phyloP scores from a whole-genome alignment of 2,113 vertebrate species.

The Bungarus multicinctus region DNA sequence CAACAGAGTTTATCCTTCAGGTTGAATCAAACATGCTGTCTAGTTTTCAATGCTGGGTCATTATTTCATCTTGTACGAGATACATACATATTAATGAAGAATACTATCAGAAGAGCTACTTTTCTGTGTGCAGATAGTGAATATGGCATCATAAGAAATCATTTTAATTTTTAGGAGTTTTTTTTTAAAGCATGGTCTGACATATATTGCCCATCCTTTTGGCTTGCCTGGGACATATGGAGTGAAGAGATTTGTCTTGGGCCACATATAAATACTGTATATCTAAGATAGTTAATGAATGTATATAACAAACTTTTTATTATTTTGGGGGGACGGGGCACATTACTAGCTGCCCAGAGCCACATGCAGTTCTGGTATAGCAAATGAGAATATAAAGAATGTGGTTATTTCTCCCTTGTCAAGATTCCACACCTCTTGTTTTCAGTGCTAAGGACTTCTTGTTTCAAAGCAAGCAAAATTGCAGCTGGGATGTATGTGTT shows the following conservation, averaged over 20 bases:
- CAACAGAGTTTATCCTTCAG: neutral
- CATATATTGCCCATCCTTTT: neutral
- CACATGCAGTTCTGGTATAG: neutral
- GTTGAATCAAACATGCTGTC: neutral
- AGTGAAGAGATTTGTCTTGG: neutral
- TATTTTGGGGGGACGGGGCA: neutral
- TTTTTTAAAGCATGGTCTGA: neutral
- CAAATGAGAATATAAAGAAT: neutral
- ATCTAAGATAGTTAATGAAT: neutral
- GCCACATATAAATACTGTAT: neutral
- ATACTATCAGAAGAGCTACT: neutral
- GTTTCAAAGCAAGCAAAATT: slow-evolving; percentile 7
- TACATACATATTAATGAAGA: neutral
- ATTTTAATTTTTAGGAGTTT: neutral
- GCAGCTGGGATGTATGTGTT: neutral
- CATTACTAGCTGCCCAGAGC: neutral
- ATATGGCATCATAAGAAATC: neutral
- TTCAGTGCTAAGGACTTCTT: neutral
- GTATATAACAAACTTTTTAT: neutral
- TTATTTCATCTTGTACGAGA: too few relatives aligned
- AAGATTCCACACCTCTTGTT: neutral
- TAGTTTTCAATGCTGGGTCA: neutral
- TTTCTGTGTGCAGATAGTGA: neutral
- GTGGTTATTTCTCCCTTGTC: neutral
- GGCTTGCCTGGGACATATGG: neutral